Percentiles rank a stretch among this genome's conserved stretches.
Conservation (phyloP, 2,797 vertebrate genomes). For the Bradypus variegatus region DNA sequence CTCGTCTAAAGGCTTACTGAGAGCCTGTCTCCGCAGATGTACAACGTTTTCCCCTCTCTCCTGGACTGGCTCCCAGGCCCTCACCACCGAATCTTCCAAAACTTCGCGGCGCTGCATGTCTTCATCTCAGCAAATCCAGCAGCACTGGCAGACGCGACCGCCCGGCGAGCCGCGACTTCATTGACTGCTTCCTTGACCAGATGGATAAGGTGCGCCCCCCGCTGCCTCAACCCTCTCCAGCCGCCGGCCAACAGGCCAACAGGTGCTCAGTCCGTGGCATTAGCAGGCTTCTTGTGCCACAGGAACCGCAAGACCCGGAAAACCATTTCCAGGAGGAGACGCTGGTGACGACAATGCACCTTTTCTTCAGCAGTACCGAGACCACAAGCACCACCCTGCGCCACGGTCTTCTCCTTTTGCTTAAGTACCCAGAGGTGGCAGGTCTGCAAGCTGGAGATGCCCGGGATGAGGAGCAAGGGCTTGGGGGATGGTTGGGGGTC, state of each 20-base stretch:
- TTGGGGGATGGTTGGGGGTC: background rate
- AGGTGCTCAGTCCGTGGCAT: rapidly evolving
- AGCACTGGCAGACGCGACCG: slow-evolving; percentile 72
- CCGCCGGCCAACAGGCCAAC: background rate
- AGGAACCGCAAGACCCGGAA: slow-evolving; percentile 34
- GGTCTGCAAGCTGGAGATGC: background rate
- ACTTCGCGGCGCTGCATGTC: slow-evolving; percentile 67
- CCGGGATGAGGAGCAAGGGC: background rate
- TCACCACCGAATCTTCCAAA: slow-evolving; percentile 74
- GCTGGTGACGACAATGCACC: slow-evolving; percentile 42
- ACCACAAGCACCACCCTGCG: slow-evolving; percentile 54
- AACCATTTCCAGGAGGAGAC: slow-evolving; percentile 57
- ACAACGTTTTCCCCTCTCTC: slow-evolving; percentile 73
- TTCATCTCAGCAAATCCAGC: slow-evolving; percentile 73
- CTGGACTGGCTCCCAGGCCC: slow-evolving; percentile 75
- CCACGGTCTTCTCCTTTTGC: slow-evolving; percentile 56
- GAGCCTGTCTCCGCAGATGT: slow-evolving; percentile 64
- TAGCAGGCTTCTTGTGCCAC: background rate
- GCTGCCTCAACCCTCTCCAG: background rate
- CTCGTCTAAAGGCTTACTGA: background rate
- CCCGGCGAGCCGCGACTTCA: slow-evolving; percentile 72
- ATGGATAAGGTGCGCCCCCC: slow-evolving; percentile 72
- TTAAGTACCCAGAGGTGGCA: slow-evolving; percentile 52
- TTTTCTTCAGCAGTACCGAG: slow-evolving; percentile 55
- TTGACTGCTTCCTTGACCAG: slow-evolving; percentile 73